A percentile compares a stretch with the other conserved stretches of the same genome.
These are phyloP conservation scores for Dicranocentrus wangi DNA, from an alignment of 2,888 invertebrate species.

Conservation along the genomic window DNA sequence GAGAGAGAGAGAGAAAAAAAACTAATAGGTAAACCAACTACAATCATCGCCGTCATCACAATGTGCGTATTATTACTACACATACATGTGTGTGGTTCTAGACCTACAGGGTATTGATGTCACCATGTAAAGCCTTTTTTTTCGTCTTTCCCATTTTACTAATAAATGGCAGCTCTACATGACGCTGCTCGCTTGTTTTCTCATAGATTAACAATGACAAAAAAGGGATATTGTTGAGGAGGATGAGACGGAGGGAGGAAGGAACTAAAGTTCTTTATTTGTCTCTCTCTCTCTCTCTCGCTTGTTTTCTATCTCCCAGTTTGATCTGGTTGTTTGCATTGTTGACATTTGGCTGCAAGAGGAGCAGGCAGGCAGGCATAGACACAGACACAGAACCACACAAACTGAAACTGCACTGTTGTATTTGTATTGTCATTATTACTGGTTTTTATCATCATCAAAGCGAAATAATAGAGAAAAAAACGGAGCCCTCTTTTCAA, in stretches of 20 bases:
- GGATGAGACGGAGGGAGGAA: too few relatives aligned
- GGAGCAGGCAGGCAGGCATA: background rate
- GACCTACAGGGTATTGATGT: too few relatives aligned
- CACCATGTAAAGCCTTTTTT: too few relatives aligned
- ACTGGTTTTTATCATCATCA: conserved; percentile 26
- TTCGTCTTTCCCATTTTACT: too few relatives aligned
- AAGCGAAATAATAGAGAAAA: background rate
- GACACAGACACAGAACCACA: background rate
- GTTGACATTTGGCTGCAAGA: conserved; percentile 33
- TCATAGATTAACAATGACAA: background rate
- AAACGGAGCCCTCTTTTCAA: conserved; percentile 8
- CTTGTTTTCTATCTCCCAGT: background rate
- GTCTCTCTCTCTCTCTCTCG: background rate
- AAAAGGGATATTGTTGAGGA: background rate
- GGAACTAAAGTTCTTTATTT: background rate
- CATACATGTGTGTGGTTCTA: too few relatives aligned
- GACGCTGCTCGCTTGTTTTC: too few relatives aligned
- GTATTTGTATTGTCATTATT: conserved; percentile 24
- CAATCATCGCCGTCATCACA: too few relatives aligned
- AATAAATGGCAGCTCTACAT: too few relatives aligned
- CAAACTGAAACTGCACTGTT: conserved; percentile 4
- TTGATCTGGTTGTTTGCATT: conserved; percentile 37
- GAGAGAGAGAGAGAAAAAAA: too few relatives aligned
- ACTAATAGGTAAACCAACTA: too few relatives aligned
- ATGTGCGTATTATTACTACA: too few relatives aligned